Conservation (phyloP, 2,797 vertebrate species). For the Chaunax sp. region DNA sequence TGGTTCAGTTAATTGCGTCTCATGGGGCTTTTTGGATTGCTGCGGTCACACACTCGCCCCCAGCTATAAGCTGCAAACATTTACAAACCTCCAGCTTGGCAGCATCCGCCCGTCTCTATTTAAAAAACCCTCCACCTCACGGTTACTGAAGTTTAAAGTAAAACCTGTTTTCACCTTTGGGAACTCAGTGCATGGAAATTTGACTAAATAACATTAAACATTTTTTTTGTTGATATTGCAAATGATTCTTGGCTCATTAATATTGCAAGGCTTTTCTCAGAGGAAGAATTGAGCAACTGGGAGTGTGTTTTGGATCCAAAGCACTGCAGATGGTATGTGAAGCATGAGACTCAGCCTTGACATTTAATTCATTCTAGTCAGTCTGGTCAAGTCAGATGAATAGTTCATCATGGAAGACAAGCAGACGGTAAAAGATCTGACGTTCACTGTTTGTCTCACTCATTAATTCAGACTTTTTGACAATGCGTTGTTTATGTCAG, state of each 20-base stretch:
- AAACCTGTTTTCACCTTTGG: conserved; percentile 36
- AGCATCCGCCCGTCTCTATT: conserved; percentile 52
- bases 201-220: conserved; percentile 1
- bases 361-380: conserved; percentile 31
- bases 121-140: conserved; percentile 46
- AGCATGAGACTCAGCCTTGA: conserved; percentile 35
- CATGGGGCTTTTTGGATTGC: conserved; percentile 59
- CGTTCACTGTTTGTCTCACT: no score
- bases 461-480: no score
- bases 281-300: conserved; percentile 14
- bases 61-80: conserved; percentile 67
- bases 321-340: conserved; percentile 8
- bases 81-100: conserved; percentile 73
- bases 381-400: conserved; percentile 1
- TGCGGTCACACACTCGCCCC: conserved; percentile 53
- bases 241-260: conserved; percentile 3
- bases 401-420: not conserved
- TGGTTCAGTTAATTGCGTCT: conserved; percentile 74
- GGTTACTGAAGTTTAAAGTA: conserved; percentile 55
- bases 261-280: no score
- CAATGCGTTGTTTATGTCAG: no score
- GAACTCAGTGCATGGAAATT: conserved; percentile 8
- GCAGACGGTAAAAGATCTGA: no score
- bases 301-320: conserved; percentile 22
- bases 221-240: conserved; percentile 5